phyloP scores from a whole-genome alignment of 2,888 invertebrate genomes.

The Acleris literana region DNA sequence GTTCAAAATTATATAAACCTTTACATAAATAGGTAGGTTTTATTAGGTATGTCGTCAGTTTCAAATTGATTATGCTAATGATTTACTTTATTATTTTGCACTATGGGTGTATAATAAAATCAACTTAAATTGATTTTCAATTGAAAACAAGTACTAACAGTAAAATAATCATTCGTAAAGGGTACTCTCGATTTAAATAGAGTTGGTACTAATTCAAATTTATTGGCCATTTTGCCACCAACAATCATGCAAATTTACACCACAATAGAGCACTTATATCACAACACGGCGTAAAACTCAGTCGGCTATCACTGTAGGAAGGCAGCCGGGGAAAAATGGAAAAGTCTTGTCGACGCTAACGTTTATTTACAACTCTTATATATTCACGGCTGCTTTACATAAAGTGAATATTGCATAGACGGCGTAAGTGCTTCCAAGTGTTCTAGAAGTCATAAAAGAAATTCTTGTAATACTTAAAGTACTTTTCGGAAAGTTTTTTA shows the following conservation, averaged over 20 bases:
- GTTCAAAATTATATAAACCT: too few relatives aligned
- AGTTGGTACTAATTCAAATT: too few relatives aligned
- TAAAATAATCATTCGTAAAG: too few relatives aligned
- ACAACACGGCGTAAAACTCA: constrained; percentile 24
- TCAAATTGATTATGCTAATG: too few relatives aligned
- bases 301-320: constrained; percentile 41
- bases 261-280: constrained; percentile 18
- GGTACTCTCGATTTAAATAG: too few relatives aligned
- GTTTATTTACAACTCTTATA: constrained; percentile 40
- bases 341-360: constrained; percentile 60
- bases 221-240: too few relatives aligned
- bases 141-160: too few relatives aligned
- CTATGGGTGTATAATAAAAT: too few relatives aligned
- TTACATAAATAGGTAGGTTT: too few relatives aligned
- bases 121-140: too few relatives aligned
- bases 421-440: constrained; percentile 27
- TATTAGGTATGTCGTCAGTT: too few relatives aligned
- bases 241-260: constrained; percentile 2
- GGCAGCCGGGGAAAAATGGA: constrained; percentile 61
- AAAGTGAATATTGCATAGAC: constrained; percentile 35
- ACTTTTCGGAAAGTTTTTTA: constrained; percentile 34
- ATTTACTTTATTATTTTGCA: too few relatives aligned
- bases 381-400: constrained; percentile 29
- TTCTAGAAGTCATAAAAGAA: constrained; percentile 36
- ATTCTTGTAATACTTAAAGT: constrained; percentile 25